Percentiles rank a stretch among this genome's conserved stretches.
phyloP scores from a whole-genome alignment of 64 coral and sea anemone species.

The Trachythela sp. region DNA sequence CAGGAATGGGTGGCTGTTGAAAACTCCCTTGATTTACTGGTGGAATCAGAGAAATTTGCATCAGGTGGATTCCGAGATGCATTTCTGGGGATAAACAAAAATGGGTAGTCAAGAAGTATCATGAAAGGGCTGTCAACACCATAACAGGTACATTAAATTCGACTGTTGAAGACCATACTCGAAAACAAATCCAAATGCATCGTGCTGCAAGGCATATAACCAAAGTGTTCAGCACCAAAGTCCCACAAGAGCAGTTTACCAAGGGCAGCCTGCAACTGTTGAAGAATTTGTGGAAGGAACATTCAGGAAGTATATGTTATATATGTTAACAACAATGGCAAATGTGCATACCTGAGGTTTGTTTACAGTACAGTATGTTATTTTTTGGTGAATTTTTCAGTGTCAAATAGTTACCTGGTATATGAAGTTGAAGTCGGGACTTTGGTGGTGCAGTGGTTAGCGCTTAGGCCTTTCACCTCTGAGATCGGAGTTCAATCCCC shows the following conservation, averaged over 20 bases:
- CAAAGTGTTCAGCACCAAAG: not conserved
- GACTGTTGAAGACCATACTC: not conserved
- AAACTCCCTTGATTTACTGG: not conserved
- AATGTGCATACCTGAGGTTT: not conserved
- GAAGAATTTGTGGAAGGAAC: conserved; percentile 4
- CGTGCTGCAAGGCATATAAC: not conserved
- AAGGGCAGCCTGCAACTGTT: not conserved
- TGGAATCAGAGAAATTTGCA: not conserved
- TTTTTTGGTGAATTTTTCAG: no score
- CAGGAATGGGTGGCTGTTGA: not conserved
- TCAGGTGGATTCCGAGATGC: not conserved
- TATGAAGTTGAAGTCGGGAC: no score
- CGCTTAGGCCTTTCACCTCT: no score
- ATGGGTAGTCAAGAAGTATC: not conserved
- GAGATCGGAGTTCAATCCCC: no score
- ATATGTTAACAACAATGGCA: not conserved
- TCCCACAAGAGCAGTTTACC: conserved; percentile 1
- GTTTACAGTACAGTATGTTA: no score
- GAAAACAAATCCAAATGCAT: not conserved
- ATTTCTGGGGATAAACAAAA: not conserved
- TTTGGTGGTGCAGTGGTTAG: no score
- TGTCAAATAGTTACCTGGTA: no score
- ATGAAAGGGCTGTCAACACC: not conserved
- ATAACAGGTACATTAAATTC: not conserved
- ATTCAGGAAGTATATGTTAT: not conserved